Evolutionary conservation across 1,140 invertebrate species (phyloP).

Genomic region (Heliconius congener): DNA sequence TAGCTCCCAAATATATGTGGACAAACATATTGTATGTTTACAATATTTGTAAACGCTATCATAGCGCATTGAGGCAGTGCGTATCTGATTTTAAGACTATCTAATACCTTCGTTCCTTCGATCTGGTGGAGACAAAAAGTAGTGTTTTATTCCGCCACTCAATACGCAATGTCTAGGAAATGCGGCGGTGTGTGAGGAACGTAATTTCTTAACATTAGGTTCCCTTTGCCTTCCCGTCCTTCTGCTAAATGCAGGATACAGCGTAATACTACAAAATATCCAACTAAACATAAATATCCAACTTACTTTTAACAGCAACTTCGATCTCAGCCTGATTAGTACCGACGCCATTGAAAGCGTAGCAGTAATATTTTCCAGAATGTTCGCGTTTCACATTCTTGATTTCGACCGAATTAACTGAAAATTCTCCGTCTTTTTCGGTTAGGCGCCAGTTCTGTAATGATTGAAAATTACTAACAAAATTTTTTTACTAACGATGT

Average conservation of each 20-base stretch:
- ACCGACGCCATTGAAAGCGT: constrained; percentile 55
- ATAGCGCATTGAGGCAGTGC: too few relatives aligned
- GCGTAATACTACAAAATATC: background rate
- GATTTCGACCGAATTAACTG: constrained; percentile 49
- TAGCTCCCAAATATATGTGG: too few relatives aligned
- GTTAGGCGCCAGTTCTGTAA: constrained; percentile 58
- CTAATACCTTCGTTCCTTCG: too few relatives aligned
- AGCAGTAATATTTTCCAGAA: constrained; percentile 65
- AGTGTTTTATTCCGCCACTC: too few relatives aligned
- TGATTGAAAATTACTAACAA: background rate
- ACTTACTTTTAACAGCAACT: constrained; percentile 49
- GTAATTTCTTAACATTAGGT: background rate
- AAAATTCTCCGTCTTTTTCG: constrained; percentile 61
- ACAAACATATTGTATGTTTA: too few relatives aligned
- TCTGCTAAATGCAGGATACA: background rate
- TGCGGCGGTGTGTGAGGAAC: background rate
- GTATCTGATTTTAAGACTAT: too few relatives aligned
- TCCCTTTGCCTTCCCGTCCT: background rate
- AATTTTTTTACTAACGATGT: background rate
- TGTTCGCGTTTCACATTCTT: constrained; percentile 51
- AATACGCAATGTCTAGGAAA: too few relatives aligned
- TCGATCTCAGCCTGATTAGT: constrained; percentile 43
- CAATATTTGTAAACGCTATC: too few relatives aligned
- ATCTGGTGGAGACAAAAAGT: too few relatives aligned
- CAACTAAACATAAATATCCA: background rate